Evolutionary conservation across 2,888 invertebrate species (phyloP).

Genomic region (Rapana venosa): DNA sequence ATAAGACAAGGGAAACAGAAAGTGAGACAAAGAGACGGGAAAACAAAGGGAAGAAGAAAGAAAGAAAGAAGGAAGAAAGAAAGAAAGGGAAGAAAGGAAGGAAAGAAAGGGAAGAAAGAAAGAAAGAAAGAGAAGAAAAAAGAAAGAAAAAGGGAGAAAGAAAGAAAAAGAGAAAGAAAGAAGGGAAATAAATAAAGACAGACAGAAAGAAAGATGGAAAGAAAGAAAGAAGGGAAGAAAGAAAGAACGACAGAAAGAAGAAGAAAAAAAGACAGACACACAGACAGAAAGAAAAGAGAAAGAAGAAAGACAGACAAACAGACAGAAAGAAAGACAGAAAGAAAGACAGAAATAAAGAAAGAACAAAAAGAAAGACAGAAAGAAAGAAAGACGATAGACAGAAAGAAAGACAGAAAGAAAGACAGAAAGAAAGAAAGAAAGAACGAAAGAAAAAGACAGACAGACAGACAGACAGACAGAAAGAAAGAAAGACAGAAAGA

Average conservation of each 20-base stretch:
- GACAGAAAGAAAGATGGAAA: neutral
- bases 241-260: neutral
- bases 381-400: too few relatives aligned
- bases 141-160: neutral
- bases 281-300: neutral
- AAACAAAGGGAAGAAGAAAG: constrained; percentile 17
- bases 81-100: neutral
- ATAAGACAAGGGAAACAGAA: neutral
- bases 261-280: neutral
- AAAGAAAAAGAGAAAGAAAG: neutral
- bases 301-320: neutral
- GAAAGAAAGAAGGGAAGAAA: neutral
- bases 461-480: too few relatives aligned
- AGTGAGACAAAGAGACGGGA: constrained; percentile 18
- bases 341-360: too few relatives aligned
- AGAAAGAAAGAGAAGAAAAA: neutral
- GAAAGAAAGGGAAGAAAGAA: neutral
- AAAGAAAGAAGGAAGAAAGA: neutral
- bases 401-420: neutral
- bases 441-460: too few relatives aligned
- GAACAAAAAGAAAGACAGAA: too few relatives aligned
- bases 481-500: too few relatives aligned
- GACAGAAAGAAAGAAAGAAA: neutral
- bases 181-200: neutral
- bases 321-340: neutral